Evolutionary conservation across 1,140 invertebrate genomes (phyloP).

Genomic region (Drosophila sulfurigaster): DNA sequence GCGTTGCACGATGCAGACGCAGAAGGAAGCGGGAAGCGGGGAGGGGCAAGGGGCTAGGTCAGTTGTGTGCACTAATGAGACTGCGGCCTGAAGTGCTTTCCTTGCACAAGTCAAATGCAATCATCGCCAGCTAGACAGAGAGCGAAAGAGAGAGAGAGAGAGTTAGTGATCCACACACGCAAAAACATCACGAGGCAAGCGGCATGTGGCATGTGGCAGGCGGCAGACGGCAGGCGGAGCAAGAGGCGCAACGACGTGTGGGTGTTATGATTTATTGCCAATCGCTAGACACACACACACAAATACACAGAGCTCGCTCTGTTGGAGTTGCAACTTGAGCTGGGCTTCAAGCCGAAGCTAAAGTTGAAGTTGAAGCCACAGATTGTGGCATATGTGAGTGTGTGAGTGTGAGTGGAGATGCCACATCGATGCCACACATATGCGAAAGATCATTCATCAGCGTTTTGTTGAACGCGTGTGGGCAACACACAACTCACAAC

Average conservation of each 20-base stretch:
- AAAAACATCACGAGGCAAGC: conserved; percentile 39
- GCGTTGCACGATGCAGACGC: neutral
- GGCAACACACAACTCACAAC: conserved; percentile 20
- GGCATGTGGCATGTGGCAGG: conserved; percentile 21
- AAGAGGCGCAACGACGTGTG: conserved; percentile 55
- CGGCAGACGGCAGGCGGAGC: neutral
- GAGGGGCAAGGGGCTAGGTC: conserved; percentile 5
- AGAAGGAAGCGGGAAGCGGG: neutral
- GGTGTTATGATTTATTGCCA: conserved; percentile 82
- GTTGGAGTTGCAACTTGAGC: conserved; percentile 2
- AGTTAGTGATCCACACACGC: conserved; percentile 40
- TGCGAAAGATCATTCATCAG: conserved; percentile 42
- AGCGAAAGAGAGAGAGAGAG: neutral
- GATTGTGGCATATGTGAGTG: neutral
- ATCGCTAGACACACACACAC: conserved; percentile 48
- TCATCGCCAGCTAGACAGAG: conserved; percentile 27
- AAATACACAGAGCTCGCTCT: conserved; percentile 10
- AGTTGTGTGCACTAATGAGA: conserved; percentile 54
- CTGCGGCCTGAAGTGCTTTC: conserved; percentile 26
- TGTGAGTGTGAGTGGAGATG: conserved; percentile 14
- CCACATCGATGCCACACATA: conserved; percentile 40
- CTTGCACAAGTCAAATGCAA: conserved; percentile 37
- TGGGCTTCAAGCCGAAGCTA: neutral
- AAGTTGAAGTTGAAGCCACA: conserved; percentile 19
- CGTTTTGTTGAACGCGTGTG: conserved; percentile 46